Evolutionary conservation across 2,888 invertebrate genomes (phyloP).

Genomic region (Labia minor): DNA sequence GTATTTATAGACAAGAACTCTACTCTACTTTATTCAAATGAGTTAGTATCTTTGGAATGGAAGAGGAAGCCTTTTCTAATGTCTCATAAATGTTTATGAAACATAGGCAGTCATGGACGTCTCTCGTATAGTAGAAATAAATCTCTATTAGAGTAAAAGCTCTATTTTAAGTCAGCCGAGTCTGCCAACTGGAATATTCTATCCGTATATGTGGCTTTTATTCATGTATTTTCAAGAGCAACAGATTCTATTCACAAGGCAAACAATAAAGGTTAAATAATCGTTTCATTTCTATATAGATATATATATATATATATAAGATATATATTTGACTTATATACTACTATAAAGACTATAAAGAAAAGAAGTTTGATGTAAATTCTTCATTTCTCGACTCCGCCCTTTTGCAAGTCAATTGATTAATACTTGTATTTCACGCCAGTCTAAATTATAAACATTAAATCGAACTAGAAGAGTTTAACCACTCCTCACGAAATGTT

Average conservation of each 20-base stretch:
- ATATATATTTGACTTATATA: too few species aligned
- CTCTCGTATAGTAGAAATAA: neutral
- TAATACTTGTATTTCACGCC: neutral
- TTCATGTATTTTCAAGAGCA: neutral
- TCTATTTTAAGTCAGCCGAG: neutral
- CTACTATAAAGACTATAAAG: too few species aligned
- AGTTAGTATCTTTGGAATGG: too few species aligned
- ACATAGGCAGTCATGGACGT: neutral
- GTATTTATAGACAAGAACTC: too few species aligned
- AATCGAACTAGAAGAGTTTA: too few species aligned
- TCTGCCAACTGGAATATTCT: conserved; percentile 13
- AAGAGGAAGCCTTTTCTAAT: neutral
- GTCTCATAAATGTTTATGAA: neutral
- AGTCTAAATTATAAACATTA: neutral
- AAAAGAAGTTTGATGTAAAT: neutral
- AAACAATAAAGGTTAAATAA: too few species aligned
- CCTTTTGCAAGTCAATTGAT: neutral
- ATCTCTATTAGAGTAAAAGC: neutral
- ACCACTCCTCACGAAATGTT: too few species aligned
- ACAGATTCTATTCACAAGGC: neutral
- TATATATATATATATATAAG: too few species aligned
- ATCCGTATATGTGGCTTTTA: neutral
- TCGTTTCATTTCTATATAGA: too few species aligned
- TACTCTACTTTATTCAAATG: too few species aligned
- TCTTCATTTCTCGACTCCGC: neutral